Conservation (phyloP, 2,113 vertebrate species). For the Ranitomeya imitator region DNA sequence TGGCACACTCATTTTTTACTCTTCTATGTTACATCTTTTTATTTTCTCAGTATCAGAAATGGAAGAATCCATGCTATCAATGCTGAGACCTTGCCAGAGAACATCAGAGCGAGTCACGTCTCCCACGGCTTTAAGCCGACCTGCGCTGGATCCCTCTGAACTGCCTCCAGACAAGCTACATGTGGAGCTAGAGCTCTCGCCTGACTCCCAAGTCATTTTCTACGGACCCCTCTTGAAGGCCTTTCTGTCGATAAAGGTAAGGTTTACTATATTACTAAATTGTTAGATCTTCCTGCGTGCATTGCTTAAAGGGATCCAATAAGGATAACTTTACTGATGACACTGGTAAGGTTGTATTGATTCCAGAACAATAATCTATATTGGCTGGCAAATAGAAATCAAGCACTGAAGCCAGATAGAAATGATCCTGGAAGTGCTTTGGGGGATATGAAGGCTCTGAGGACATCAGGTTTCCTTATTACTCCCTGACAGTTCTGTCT, state of each 20-base stretch:
- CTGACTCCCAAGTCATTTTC: conserved; percentile 91
- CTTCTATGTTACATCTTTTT: background rate
- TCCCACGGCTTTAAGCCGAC: conserved; percentile 71
- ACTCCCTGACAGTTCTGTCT: too few species aligned
- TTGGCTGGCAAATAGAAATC: too few species aligned
- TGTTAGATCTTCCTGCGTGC: background rate
- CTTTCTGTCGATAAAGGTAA: conserved; percentile 91
- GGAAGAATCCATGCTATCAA: conserved; percentile 92
- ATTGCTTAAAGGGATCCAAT: background rate
- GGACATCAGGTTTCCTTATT: too few species aligned
- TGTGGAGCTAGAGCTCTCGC: conserved; percentile 93
- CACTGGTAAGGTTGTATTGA: too few species aligned
- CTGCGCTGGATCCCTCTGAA: conserved; percentile 85
- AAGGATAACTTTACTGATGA: too few species aligned
- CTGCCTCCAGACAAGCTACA: conserved; percentile 90
- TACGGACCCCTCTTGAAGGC: conserved; percentile 91
- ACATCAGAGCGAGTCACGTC: conserved; percentile 75
- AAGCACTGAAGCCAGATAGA: too few species aligned
- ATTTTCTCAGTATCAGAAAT: conserved; percentile 87
- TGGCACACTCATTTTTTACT: background rate
- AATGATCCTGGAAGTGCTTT: too few species aligned
- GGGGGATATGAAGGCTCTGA: too few species aligned
- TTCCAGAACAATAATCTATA: too few species aligned
- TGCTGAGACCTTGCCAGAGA: conserved; percentile 80
- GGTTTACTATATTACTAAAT: background rate